Evolutionary conservation across 23 tunicate species (phyloP), one percentile per base, ranked within the genome.

Genomic region (Clavelina lepadiformis): DNA sequence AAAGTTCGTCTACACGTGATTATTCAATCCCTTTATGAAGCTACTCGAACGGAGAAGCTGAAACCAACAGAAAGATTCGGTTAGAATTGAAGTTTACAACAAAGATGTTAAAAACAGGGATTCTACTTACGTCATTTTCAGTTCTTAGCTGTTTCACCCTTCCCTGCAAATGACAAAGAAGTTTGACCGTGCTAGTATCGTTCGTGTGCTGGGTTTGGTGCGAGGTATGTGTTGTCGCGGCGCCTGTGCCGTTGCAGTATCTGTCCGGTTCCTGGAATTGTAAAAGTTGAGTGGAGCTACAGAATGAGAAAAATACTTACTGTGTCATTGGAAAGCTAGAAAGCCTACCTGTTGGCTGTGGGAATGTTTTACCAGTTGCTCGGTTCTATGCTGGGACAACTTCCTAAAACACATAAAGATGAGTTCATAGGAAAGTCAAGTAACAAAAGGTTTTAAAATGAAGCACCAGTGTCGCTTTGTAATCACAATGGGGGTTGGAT

Each of bases 121-220:
- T 25, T 0, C 0, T 59, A 67, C 93, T 84, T 56, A 84, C 93
- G 46, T 84, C 93, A 63, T 84, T 84, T 77, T 88, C 96, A 31
- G 82, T 46, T 55, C 96, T 65, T 61, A 88, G 60, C 51, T 88
- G 96, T 51, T 88, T 88, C 31, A 88, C 96, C 45, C 96, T 66
- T 26, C 96, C 86, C 68, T 88, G 96, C 24, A 88, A 44, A 45
- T 76, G 87, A 58, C 83, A 64, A 7, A 88, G 65, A 22, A 88
- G 57, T 46, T 88, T 80, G 37, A 80, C 85, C 27, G 96, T 88
- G 71, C 88, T 85, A 24, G 65, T 84, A 41, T 77, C 84, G 37
- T 68, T 41, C 11, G 35, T 53, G 28, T 35, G 72, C 8, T 27
- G 5, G 27, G 50, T 28, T 6, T 6, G 3, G 25, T 13, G 4